These are phyloP conservation scores for Ypsolopha sequella DNA, from an alignment of 2,888 invertebrate species.

Conservation along the genomic window DNA sequence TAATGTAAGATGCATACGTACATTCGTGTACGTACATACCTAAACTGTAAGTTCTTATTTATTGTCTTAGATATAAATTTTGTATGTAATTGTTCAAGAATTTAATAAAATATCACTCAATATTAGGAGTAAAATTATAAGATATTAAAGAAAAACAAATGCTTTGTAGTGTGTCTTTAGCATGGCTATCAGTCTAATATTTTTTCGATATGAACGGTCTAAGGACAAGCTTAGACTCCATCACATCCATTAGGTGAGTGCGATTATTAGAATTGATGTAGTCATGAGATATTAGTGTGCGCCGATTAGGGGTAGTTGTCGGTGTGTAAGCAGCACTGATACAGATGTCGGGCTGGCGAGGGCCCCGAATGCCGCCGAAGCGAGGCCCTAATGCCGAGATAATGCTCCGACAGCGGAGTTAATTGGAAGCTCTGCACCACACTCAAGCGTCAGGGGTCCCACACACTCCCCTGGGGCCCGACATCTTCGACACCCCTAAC, in stretches of 20 bases:
- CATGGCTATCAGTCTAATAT: too few species aligned
- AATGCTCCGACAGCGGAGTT: slow-evolving; percentile 58
- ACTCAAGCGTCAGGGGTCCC: slow-evolving; percentile 37
- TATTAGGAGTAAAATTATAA: too few species aligned
- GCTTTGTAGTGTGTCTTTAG: too few species aligned
- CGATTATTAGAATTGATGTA: slow-evolving; percentile 4
- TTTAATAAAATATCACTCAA: too few species aligned
- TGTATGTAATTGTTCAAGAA: too few species aligned
- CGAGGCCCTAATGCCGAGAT: slow-evolving; percentile 45
- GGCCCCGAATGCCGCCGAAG: slow-evolving; percentile 8
- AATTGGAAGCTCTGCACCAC: slow-evolving; percentile 61
- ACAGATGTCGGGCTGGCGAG: slow-evolving; percentile 4
- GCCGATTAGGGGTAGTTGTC: slow-evolving; percentile 4
- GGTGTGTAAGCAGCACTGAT: slow-evolving; percentile 3
- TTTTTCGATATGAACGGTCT: too few species aligned
- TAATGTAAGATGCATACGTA: too few species aligned
- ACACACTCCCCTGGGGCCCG: slow-evolving; percentile 29
- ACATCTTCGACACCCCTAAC: slow-evolving; percentile 8
- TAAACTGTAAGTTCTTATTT: too few species aligned
- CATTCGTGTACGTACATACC: too few species aligned
- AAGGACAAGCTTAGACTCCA: background rate
- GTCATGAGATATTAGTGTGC: slow-evolving; percentile 2
- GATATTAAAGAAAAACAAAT: too few species aligned
- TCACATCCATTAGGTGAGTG: background rate
- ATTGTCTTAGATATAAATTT: too few species aligned